Base-by-base conservation (phyloP, 1,140 invertebrate genomes). In the Drosophila obscura region DNA sequence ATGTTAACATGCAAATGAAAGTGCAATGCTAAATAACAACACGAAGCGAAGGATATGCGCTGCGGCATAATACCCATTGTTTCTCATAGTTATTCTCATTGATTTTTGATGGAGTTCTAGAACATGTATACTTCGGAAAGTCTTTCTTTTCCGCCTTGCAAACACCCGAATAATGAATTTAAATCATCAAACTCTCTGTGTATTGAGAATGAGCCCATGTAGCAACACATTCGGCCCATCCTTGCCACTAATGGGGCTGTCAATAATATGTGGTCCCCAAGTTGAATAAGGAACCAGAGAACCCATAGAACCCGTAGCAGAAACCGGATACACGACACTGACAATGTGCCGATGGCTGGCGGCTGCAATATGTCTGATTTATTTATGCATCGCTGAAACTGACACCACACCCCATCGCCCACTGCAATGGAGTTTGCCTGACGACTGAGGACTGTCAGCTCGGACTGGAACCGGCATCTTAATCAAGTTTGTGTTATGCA, bases 1-100 rank as follows among this genome's bases (percentile, higher is more conserved):
- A 73, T 85, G 78, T 85, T 87, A 85, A 82, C 82, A 87, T 82
- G 82, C 82, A 76, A 82, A 61, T 67, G 71, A 79, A 82, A 88
- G 43, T 82, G 83, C 79, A 88, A 26, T 15, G 45, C 22, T 35
- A 48, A 51, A 50, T 49, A 60, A 62, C 57, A 46, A 75, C 75
- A 74, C 69, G 51, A 53, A 53, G 16, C 16, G 35, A 65, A 78
- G 72, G 48, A 8, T 13, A 13, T 11, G 11, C 11, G 3, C 11
- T 39, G 11, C 11, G 35, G 35, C 11, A 5, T 4, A 13, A 13
- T 39, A 39, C 11, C 35, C 11, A 39, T 11, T 35, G 8, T 9
- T 9, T 4, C 19, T 19, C 19, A 28, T 28, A 24, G 22, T 28
- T 28, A 31, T 8, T 8, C 28, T 31, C 7, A 8, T 0, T 1